A percentile compares a stretch with the other conserved stretches of the same genome.
phyloP scores from a whole-genome alignment of 2,797 vertebrate genomes.

The Hypotaenidia philippensis region DNA sequence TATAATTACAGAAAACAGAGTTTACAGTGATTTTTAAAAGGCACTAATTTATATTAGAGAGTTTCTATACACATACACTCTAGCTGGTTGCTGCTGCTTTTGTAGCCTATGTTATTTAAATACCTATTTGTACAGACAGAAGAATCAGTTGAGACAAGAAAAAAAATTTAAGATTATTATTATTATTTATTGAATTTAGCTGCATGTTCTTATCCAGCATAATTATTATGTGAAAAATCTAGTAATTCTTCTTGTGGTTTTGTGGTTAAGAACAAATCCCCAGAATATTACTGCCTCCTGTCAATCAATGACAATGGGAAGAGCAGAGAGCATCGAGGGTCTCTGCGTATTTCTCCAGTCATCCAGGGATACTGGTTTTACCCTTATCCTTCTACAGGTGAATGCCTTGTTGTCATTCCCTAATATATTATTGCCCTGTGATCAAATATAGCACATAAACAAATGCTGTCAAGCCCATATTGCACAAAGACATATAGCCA shows the following conservation, averaged over 20 bases:
- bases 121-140: constrained; percentile 48
- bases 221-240: constrained; percentile 32
- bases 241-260: constrained; percentile 25
- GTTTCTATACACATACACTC: constrained; percentile 73
- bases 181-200: constrained; percentile 40
- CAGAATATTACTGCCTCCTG: constrained; percentile 7
- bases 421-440: constrained; percentile 28
- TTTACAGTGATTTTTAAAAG: constrained; percentile 77
- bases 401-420: constrained; percentile 49
- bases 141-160: background rate
- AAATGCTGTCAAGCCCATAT: background rate
- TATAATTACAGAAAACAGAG: constrained; percentile 85
- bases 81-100: constrained; percentile 58
- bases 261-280: constrained; percentile 55
- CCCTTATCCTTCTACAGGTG: background rate
- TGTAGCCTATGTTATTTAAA: constrained; percentile 66
- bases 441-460: constrained; percentile 37
- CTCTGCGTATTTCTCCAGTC: background rate
- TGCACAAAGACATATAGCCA: background rate
- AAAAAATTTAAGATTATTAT: background rate
- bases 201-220: constrained; percentile 9
- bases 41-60: constrained; percentile 81
- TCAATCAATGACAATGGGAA: constrained; percentile 14
- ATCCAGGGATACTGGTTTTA: background rate
- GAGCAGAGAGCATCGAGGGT: background rate